Evolutionary conservation across 2,797 vertebrate species (phyloP).

Genomic region (Spinus pinus): DNA sequence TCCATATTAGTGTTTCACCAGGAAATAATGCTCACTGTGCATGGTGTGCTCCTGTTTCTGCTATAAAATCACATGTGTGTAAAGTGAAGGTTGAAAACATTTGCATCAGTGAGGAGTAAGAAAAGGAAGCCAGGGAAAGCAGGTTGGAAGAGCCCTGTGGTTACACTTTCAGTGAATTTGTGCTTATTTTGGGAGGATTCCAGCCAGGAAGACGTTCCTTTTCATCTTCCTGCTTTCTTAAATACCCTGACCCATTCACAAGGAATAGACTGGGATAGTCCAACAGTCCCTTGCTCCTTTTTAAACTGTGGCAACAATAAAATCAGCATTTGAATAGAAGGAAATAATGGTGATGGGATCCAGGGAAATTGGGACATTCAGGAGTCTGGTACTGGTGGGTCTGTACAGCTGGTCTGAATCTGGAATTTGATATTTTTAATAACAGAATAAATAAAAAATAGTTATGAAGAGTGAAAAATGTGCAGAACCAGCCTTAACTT

Average conservation of each 20-base stretch:
- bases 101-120: not conserved
- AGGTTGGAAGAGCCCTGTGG: not conserved
- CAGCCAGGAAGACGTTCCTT: not conserved
- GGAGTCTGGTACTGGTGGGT: not conserved
- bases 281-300: not conserved
- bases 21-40: not conserved
- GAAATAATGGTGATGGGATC: not conserved
- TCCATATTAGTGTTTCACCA: not conserved
- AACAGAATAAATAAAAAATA: not conserved
- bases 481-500: not conserved
- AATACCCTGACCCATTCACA: not conserved
- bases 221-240: not conserved
- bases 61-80: accelerated
- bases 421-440: not conserved
- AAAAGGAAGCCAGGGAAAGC: not conserved
- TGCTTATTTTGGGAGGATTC: constrained; percentile 25
- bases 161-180: not conserved
- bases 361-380: not conserved
- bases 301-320: not conserved
- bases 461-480: not conserved
- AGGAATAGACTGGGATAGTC: not conserved
- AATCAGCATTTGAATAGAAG: not conserved
- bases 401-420: not conserved
- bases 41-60: not conserved
- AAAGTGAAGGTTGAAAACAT: not conserved